Conservation (phyloP, 1,140 invertebrate species). For the Eumaeus atala region DNA sequence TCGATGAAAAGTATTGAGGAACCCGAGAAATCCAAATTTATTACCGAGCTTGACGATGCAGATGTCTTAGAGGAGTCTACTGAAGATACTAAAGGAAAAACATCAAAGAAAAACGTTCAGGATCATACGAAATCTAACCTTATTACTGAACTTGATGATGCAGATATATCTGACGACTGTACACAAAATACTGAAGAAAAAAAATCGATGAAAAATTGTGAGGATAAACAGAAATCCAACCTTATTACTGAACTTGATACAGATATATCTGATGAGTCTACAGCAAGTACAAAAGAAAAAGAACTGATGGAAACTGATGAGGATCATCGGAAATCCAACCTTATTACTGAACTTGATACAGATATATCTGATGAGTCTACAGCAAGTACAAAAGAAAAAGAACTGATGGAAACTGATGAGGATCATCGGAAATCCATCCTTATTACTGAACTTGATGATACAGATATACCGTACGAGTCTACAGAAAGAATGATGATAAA, state of each 20-base stretch:
- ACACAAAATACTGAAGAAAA: too few relatives aligned
- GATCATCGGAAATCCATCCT: neutral
- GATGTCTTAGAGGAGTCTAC: neutral
- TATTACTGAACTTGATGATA: too few relatives aligned
- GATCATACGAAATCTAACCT: neutral
- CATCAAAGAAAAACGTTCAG: neutral
- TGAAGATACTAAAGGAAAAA: neutral
- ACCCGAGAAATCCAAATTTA: conserved; percentile 6
- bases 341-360: neutral
- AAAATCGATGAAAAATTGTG: too few relatives aligned
- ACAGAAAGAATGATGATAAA: neutral
- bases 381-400: neutral
- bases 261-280: neutral
- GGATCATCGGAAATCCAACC: conserved; percentile 10
- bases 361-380: neutral
- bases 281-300: too few relatives aligned
- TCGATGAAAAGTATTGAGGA: neutral
- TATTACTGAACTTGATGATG: too few relatives aligned
- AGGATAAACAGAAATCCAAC: conserved; percentile 12
- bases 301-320: neutral
- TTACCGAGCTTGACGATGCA: neutral
- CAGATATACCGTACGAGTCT: too few relatives aligned
- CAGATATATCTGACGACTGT: too few relatives aligned
- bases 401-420: neutral
- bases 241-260: neutral